Evolutionary conservation across 2,888 invertebrate species (phyloP), one percentile per base, ranked within the genome.

Genomic region (Parascotia fuliginaria): DNA sequence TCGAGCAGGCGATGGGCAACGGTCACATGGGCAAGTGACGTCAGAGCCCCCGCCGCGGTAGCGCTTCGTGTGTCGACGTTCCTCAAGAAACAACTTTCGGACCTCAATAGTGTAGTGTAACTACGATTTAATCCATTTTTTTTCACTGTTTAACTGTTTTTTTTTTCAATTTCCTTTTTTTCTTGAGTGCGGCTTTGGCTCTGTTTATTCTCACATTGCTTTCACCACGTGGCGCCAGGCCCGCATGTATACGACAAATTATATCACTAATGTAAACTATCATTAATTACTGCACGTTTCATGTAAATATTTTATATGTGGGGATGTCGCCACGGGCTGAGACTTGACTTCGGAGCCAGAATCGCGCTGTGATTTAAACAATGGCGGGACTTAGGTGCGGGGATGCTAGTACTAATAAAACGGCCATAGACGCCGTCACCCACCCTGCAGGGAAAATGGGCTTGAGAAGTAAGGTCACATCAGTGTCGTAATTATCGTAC

Each of bases 41-140:
- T 66, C 78, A 76, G 61, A 50, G 49, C 70, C 63, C 69, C 70
- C 64, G 68, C 72, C 62, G 55, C 75, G 71, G 71, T 62, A 80
- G 78, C 81, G 81, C 86, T 72, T 66, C 87, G 89, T 92, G 91
- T 91, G 91, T 92, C 91, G 91, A 81, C 91, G 91, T 91, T 90
- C 89, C 90, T 85, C 85, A 65, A 63, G 71, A 81, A 81, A 80
- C 86, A 85, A 85, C 83, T 77, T 73, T 84, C 89, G 89, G 90
- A 89, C 91, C 91, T 90, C 90, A 90, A 81, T 89, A 89, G 87
- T 82, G 81, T 89, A 89, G 87, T 85, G 84, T 86, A 83, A 80
- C 73, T 74, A 75, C 70, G 74, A 65, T 67, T 72, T 56, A 60
- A 57, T 59, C 40, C 43, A 59, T 67, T 72, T 75, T 32, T 38